Percentiles rank a stretch among this genome's conserved stretches.
Conservation (phyloP, 2,888 invertebrate species). For the Lasioglossum malachurum region DNA sequence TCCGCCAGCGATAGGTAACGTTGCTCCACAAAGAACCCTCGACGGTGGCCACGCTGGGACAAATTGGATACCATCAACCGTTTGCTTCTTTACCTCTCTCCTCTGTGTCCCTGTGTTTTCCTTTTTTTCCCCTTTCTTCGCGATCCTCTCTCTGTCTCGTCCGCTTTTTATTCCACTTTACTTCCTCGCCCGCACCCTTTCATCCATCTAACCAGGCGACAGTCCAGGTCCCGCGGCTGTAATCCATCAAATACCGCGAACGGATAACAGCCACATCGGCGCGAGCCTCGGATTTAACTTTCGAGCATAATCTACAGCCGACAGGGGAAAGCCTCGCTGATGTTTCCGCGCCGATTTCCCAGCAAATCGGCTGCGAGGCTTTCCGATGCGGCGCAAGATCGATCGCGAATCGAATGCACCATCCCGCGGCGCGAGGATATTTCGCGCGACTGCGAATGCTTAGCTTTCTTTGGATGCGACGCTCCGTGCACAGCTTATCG, state of each 20-base stretch:
- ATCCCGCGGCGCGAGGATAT: neutral
- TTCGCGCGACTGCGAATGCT: neutral
- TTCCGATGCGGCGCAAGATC: neutral
- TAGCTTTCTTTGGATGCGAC: neutral
- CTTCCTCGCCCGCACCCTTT: constrained; percentile 37
- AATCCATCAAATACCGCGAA: constrained; percentile 68
- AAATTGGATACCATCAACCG: constrained; percentile 65
- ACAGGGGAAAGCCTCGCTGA: constrained; percentile 10
- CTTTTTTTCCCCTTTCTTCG: neutral
- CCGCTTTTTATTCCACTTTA: constrained; percentile 23
- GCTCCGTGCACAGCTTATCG: neutral
- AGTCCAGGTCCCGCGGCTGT: constrained; percentile 57
- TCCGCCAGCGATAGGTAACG: constrained; percentile 46
- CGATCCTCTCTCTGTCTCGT: neutral
- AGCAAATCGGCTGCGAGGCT: neutral
- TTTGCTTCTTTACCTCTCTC: constrained; percentile 33
- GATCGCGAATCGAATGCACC: neutral
- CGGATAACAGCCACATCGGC: constrained; percentile 45
- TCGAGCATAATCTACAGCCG: constrained; percentile 39
- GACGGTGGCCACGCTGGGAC: constrained; percentile 28
- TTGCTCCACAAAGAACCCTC: constrained; percentile 41
- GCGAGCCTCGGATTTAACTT: constrained; percentile 38
- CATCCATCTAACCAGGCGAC: constrained; percentile 53
- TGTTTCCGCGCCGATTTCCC: neutral
- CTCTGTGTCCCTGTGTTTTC: constrained; percentile 19